Conservation (phyloP, 2,888 invertebrate genomes). For the Epinotia demarniana region DNA sequence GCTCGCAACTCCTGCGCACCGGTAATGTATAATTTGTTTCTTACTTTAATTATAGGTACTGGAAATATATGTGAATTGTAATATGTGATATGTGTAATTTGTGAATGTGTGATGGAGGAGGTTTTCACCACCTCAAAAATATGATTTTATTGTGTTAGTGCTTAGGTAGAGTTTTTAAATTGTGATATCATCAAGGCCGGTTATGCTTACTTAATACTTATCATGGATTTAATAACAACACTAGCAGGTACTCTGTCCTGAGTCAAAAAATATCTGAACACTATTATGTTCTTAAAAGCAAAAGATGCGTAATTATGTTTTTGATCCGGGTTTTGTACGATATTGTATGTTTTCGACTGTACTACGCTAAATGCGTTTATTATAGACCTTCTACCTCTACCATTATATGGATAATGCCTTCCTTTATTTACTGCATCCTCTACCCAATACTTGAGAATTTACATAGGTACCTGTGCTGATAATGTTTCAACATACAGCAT, state of each 20-base stretch:
- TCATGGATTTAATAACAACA: background rate
- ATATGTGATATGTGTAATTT: no score
- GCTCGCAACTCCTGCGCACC: conserved; percentile 78
- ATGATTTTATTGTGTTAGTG: background rate
- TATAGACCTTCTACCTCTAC: no score
- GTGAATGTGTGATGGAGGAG: background rate
- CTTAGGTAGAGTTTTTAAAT: conserved; percentile 20
- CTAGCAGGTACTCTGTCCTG: background rate
- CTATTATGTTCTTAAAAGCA: no score
- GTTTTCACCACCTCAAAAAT: background rate
- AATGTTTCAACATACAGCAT: background rate
- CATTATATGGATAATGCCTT: no score
- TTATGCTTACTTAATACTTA: background rate
- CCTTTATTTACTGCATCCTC: no score
- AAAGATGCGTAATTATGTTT: no score
- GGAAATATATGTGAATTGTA: background rate
- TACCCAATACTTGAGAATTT: background rate
- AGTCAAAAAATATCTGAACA: background rate
- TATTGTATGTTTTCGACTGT: background rate
- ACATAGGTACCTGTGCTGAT: background rate
- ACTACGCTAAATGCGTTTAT: background rate
- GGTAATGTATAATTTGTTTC: conserved; percentile 59
- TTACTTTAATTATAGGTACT: conserved; percentile 23
- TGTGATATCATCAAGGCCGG: conserved; percentile 33
- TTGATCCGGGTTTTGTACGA: background rate